A percentile compares a stretch with the other conserved stretches of the same genome.
These are phyloP conservation scores for Drymodes brunneopygia DNA, from an alignment of 2,113 vertebrate genomes.

Conservation along the genomic window DNA sequence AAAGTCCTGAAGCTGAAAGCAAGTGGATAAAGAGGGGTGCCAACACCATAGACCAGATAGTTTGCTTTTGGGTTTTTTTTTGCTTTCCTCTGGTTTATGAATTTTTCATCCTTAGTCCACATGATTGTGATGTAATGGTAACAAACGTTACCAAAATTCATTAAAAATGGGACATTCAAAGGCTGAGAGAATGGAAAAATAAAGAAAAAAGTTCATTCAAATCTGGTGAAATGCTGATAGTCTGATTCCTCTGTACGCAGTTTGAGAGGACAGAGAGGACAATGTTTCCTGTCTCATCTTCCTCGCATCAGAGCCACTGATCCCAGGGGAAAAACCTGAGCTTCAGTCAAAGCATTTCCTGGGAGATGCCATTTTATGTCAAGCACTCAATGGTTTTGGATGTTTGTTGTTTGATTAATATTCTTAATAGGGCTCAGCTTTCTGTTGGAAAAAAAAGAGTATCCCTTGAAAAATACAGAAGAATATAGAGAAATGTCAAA, in stretches of 20 bases:
- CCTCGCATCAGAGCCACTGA: background rate
- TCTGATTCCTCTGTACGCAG: background rate
- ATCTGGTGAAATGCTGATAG: background rate
- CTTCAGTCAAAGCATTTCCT: background rate
- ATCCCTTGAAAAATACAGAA: background rate
- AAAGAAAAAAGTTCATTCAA: background rate
- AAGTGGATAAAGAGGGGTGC: fast-evolving
- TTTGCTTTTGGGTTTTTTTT: background rate
- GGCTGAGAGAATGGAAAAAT: background rate
- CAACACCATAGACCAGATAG: background rate
- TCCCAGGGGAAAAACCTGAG: background rate
- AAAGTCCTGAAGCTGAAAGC: background rate
- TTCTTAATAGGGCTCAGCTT: background rate
- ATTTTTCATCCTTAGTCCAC: background rate
- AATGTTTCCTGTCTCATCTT: background rate
- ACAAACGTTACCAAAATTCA: background rate
- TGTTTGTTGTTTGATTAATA: background rate
- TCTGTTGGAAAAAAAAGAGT: background rate
- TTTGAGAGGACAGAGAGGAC: background rate
- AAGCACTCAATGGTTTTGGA: background rate
- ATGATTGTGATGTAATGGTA: background rate
- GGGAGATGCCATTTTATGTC: background rate
- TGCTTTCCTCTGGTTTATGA: background rate
- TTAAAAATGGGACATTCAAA: background rate
- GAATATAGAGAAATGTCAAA: background rate